Evolutionary conservation across 2,797 vertebrate genomes (phyloP), one percentile per base, ranked within the genome.

Genomic region (Micropoecilia bifurca): DNA sequence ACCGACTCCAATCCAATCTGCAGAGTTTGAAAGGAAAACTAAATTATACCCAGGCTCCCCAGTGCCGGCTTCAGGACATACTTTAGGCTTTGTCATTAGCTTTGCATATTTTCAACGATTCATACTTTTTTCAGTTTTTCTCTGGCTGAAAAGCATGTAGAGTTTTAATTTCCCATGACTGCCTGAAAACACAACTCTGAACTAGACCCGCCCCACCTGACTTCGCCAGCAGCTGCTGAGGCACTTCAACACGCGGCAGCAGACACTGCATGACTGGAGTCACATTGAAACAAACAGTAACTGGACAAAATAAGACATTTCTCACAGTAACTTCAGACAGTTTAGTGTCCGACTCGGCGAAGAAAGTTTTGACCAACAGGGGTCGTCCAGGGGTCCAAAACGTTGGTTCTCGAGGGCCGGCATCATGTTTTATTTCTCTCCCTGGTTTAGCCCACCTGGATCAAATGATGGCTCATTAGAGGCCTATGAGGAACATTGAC

Each of bases 171-270:
- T 63, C 59, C 30, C 59, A 63, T 63, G 59, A 36, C 59, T 63
- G 30, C 28, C 57, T 61, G 57, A 61, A 61, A 61, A 61, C 28
- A 61, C 30, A 63, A 36, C 59, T 63, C 66, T 86, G 59, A 63
- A 63, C 30, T 36, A 6, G 59, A 63, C 59, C 16, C 16, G 14
- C 20, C 30, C 30, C 59, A 63, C 30, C 30, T 63, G 59, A 36
- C 59, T 33, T 14, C 3, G 3, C 59, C 30, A 63, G 59, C 30
- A 20, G 16, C 59, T 63, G 30, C 36, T 63, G n/a, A 63, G 59
- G 59, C 14, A 36, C 59, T 63, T 63, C 28, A 63, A 63, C n/a
- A 59, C 14, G 22, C 3, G 3, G 25, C 53, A 55, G 53, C 25
- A 55, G 22, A 55, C 12, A 1, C 4, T 28, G 55, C 55, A 30